Conservation (phyloP, 92 coral and sea anemone genomes). For the Umimayanthus chanpuru region DNA sequence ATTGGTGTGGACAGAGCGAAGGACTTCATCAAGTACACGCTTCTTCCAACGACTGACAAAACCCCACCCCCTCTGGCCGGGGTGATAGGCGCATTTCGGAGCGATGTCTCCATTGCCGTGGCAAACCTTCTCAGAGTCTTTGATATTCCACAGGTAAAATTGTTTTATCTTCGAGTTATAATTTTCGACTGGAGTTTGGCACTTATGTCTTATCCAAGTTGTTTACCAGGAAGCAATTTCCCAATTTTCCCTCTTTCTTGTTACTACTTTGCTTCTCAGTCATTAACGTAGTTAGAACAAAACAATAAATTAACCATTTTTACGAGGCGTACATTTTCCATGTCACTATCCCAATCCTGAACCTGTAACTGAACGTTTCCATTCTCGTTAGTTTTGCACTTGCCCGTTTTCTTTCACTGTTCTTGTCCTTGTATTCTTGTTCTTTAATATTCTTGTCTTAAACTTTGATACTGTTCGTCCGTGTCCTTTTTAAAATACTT, state of each 20-base stretch:
- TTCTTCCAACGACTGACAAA: background rate
- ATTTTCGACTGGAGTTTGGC: too few species aligned
- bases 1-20: conserved; percentile 54
- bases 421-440: too few species aligned
- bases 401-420: too few species aligned
- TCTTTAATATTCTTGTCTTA: too few species aligned
- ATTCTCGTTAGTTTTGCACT: too few species aligned
- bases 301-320: too few species aligned
- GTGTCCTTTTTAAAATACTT: background rate
- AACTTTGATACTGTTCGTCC: too few species aligned
- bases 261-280: background rate
- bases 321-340: background rate
- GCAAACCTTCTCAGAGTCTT: conserved; percentile 55
- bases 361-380: too few species aligned
- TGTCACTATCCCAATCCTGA: background rate
- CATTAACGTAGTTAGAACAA: background rate
- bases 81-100: conserved; percentile 55
- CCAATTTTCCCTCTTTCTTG: background rate
- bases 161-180: too few species aligned
- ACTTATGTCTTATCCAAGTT: too few species aligned
- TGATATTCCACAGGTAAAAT: conserved; percentile 49
- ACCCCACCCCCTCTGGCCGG: conserved; percentile 45
- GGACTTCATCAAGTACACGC: conserved; percentile 44
- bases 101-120: conserved; percentile 50
- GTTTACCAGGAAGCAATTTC: background rate